Evolutionary conservation across 2,113 vertebrate species (phyloP).

Genomic region (Apteryx owenii): DNA sequence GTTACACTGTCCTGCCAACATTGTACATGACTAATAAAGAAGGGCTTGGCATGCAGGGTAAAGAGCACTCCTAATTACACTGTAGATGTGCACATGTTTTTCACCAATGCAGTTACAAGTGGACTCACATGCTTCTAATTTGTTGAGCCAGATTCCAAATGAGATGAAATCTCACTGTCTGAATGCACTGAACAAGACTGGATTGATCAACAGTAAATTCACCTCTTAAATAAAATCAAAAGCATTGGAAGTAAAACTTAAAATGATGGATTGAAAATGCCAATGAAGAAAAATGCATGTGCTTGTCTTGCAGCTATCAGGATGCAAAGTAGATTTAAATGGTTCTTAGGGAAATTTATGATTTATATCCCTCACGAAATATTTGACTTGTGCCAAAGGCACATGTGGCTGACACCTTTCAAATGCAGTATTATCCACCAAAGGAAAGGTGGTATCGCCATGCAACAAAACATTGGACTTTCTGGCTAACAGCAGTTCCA

Average conservation of each 20-base stretch:
- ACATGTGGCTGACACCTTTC: background rate
- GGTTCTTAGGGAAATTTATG: background rate
- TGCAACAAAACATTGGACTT: background rate
- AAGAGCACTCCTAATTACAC: slow-evolving; percentile 6
- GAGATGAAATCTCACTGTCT: background rate
- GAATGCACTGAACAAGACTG: background rate
- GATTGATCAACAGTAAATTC: background rate
- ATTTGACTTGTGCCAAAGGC: background rate
- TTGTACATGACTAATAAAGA: slow-evolving; percentile 35
- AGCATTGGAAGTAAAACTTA: background rate
- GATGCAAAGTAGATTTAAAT: background rate
- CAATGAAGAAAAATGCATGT: background rate
- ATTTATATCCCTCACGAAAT: background rate
- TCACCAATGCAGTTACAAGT: background rate
- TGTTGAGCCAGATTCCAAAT: background rate
- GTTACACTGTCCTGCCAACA: background rate
- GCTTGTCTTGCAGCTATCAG: background rate
- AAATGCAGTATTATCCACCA: background rate
- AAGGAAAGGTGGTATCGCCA: background rate
- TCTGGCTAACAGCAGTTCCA: background rate
- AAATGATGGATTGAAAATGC: background rate
- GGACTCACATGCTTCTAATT: background rate
- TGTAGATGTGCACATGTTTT: slow-evolving; percentile 14
- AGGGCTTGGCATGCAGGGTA: slow-evolving; percentile 19
- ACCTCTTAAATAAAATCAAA: background rate